Evolutionary conservation across 2,113 vertebrate genomes (phyloP).

Genomic region (Boleophthalmus pectinirostris): DNA sequence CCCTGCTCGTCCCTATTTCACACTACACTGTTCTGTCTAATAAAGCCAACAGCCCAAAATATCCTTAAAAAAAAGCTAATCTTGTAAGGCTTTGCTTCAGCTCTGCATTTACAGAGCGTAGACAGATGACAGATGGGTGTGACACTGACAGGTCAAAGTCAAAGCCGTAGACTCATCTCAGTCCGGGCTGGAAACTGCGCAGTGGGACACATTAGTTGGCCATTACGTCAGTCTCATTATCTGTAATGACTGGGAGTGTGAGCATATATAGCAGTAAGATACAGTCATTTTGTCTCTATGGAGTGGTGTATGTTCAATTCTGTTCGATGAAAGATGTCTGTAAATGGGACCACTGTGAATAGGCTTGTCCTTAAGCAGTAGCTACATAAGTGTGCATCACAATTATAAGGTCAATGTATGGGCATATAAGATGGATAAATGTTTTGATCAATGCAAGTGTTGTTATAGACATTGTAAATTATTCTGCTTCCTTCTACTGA

Average conservation of each 20-base stretch:
- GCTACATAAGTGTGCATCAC: neutral
- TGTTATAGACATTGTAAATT: neutral
- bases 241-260: neutral
- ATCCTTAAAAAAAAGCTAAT: neutral
- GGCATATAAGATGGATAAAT: neutral
- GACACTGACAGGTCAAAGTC: neutral
- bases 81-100: conserved; percentile 2
- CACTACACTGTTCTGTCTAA: too few species aligned
- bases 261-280: neutral
- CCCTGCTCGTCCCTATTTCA: too few species aligned
- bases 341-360: neutral
- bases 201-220: neutral
- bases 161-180: conserved; percentile 3
- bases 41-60: too few species aligned
- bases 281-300: neutral
- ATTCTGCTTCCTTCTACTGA: neutral
- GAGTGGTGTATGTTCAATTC: neutral
- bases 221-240: neutral
- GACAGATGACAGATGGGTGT: neutral
- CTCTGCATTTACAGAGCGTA: neutral
- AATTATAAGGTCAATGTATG: neutral
- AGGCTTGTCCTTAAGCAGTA: neutral
- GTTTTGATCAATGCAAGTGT: neutral
- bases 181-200: neutral
- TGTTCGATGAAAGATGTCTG: neutral